Conservation (phyloP, 2,113 vertebrate genomes). For the Lepisosteus osseus region DNA sequence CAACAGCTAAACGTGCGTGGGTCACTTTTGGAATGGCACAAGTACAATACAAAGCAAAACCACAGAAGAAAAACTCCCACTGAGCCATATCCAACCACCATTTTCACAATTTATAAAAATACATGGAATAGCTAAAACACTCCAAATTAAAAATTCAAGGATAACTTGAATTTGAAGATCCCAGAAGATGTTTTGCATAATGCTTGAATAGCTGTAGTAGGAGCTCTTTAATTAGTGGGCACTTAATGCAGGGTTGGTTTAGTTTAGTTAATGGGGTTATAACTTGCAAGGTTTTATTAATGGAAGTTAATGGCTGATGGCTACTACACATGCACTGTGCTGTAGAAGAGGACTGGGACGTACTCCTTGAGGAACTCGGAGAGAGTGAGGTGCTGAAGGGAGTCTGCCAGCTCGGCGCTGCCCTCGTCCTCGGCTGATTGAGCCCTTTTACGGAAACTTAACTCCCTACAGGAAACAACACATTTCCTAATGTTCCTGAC, state of each 20-base stretch:
- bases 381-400: slow-evolving; percentile 72
- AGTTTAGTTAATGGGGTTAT: not conserved
- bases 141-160: not conserved
- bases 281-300: not conserved
- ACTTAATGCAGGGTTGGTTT: not conserved
- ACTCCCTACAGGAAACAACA: slow-evolving; percentile 61
- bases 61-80: not conserved
- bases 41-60: not conserved
- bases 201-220: not conserved
- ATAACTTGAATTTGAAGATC: not conserved
- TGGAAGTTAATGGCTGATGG: not conserved
- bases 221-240: slow-evolving; percentile 1
- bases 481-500: no score
- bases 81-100: not conserved
- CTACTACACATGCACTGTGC: slow-evolving; percentile 37
- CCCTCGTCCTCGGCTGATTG: slow-evolving; percentile 70
- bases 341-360: slow-evolving; percentile 34
- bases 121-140: no score
- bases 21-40: not conserved
- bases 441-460: slow-evolving; percentile 63
- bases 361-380: slow-evolving; percentile 81
- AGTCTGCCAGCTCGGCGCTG: slow-evolving; percentile 61
- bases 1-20: no score
- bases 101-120: not conserved
- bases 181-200: not conserved